A percentile compares a stretch with the other conserved stretches of the same genome.
These are phyloP conservation scores for Hoplodrina ambigua DNA, from an alignment of 2,888 invertebrate genomes.

Conservation along the genomic window DNA sequence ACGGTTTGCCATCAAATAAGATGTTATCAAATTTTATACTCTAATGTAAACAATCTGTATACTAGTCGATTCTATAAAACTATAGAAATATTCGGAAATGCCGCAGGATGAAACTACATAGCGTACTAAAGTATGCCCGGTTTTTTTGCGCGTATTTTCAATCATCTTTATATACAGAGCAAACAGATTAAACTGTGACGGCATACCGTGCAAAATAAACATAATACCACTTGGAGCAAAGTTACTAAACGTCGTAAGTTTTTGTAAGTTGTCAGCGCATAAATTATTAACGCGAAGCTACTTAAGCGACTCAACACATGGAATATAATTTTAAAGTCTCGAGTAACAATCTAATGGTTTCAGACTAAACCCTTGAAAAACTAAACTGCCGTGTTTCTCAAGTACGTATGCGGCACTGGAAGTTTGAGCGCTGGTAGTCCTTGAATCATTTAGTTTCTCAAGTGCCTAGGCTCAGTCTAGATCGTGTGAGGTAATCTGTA, in stretches of 20 bases:
- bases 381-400: constrained; percentile 30
- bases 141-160: background rate
- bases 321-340: constrained; percentile 47
- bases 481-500: constrained; percentile 26
- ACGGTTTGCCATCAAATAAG: too few species aligned
- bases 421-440: constrained; percentile 46
- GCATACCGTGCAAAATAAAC: constrained; percentile 9
- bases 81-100: background rate
- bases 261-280: constrained; percentile 20
- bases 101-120: background rate
- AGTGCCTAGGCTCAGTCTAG: constrained; percentile 44
- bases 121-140: background rate
- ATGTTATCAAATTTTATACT: too few species aligned
- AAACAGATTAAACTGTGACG: constrained; percentile 8
- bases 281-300: constrained; percentile 28
- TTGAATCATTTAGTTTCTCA: constrained; percentile 53
- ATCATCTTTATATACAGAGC: background rate
- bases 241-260: constrained; percentile 31
- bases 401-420: constrained; percentile 29
- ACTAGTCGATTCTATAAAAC: background rate
- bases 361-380: constrained; percentile 42
- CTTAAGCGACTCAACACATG: constrained; percentile 28
- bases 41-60: background rate
- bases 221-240: constrained; percentile 23
- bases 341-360: constrained; percentile 40